Evolutionary conservation across 2,888 invertebrate species (phyloP).

Genomic region (Galerucella calmariensis): DNA sequence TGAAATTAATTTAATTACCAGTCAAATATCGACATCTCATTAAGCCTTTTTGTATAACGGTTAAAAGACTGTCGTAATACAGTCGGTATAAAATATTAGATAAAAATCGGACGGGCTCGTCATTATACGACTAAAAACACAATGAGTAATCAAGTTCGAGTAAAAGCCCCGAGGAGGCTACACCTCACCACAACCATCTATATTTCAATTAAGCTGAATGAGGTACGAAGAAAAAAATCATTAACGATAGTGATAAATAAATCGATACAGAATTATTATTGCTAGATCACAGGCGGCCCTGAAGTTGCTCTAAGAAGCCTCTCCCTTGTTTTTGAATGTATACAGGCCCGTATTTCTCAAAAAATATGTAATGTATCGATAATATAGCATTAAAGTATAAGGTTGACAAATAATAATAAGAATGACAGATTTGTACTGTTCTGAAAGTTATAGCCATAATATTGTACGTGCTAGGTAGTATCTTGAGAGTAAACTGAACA

Average conservation of each 20-base stretch:
- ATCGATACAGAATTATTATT: slow-evolving; percentile 45
- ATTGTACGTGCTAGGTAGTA: too few relatives aligned
- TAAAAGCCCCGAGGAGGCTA: slow-evolving; percentile 21
- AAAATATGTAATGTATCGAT: background rate
- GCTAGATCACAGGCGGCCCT: slow-evolving; percentile 43
- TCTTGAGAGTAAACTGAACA: too few relatives aligned
- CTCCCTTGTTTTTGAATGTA: slow-evolving; percentile 40
- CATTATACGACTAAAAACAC: background rate
- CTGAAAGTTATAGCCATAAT: too few relatives aligned
- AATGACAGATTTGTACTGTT: too few relatives aligned
- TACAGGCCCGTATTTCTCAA: slow-evolving; percentile 20
- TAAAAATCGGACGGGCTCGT: background rate
- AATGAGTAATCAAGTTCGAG: slow-evolving; percentile 27
- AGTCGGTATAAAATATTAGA: background rate
- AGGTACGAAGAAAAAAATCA: slow-evolving; percentile 34
- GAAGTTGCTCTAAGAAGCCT: slow-evolving; percentile 21
- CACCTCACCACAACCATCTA: slow-evolving; percentile 26
- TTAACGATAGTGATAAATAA: slow-evolving; percentile 40
- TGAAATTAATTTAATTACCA: background rate
- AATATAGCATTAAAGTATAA: too few relatives aligned
- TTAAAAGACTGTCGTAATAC: background rate
- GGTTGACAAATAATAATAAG: too few relatives aligned
- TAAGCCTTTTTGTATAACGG: slow-evolving; percentile 3
- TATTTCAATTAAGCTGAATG: slow-evolving; percentile 34
- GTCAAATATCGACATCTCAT: background rate